Evolutionary conservation across 1,140 invertebrate genomes (phyloP).

Genomic region (Cotesia chilonis): DNA sequence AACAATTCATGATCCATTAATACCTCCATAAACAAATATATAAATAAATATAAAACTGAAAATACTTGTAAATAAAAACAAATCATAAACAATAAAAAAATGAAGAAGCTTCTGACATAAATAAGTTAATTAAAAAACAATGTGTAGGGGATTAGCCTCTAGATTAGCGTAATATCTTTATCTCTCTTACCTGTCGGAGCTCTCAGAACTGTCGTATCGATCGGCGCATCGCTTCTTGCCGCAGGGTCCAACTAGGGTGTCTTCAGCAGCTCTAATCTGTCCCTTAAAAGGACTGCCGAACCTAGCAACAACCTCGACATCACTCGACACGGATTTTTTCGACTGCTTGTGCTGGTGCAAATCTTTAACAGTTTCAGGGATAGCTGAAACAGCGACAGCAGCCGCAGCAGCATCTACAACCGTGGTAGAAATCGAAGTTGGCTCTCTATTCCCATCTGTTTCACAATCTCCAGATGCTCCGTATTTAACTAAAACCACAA

Average conservation of each 20-base stretch:
- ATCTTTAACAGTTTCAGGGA: conserved; percentile 31
- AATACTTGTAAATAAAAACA: too few relatives aligned
- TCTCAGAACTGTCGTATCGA: conserved; percentile 88
- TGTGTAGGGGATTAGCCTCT: not conserved
- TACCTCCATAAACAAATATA: too few relatives aligned
- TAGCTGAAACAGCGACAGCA: conserved; percentile 34
- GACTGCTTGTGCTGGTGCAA: conserved; percentile 18
- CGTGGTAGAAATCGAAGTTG: not conserved
- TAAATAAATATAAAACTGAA: too few relatives aligned
- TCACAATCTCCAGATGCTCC: not conserved
- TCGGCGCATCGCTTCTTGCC: conserved; percentile 85
- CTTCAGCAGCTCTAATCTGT: conserved; percentile 55
- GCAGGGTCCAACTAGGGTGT: conserved; percentile 61
- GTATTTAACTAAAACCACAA: too few relatives aligned
- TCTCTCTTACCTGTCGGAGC: conserved; percentile 82
- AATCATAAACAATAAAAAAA: too few relatives aligned
- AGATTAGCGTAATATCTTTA: conserved; percentile 19
- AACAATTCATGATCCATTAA: too few relatives aligned
- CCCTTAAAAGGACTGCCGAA: conserved; percentile 52
- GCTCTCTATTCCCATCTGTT: not conserved
- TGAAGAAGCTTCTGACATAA: too few relatives aligned
- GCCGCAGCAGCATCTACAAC: conserved; percentile 32
- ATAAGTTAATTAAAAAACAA: not conserved
- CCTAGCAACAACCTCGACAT: conserved; percentile 41
- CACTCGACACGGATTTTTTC: conserved; percentile 23